phyloP scores from a whole-genome alignment of 2,888 invertebrate species.

The Parnassius smintheus region DNA sequence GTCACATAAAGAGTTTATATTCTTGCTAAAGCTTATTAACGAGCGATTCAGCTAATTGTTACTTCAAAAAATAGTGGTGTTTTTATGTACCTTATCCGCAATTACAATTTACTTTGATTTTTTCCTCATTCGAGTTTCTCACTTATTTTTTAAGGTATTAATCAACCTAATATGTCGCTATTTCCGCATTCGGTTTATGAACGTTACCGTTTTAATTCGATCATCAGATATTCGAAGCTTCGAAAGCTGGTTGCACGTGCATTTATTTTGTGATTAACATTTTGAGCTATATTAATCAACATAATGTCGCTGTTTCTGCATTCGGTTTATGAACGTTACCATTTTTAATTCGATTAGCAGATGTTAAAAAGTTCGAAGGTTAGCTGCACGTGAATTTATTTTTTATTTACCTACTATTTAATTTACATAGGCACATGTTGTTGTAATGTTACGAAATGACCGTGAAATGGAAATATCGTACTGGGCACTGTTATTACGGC shows the following conservation, averaged over 20 bases:
- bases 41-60: neutral
- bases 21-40: neutral
- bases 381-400: slow-evolving; percentile 13
- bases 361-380: neutral
- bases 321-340: too few species aligned
- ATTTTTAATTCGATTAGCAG: too few species aligned
- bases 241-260: neutral
- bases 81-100: too few species aligned
- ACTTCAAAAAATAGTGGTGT: too few species aligned
- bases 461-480: slow-evolving; percentile 71
- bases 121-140: too few species aligned
- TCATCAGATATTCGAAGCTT: neutral
- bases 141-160: too few species aligned
- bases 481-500: slow-evolving; percentile 58
- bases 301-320: too few species aligned
- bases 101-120: too few species aligned
- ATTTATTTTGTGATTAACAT: slow-evolving; percentile 9
- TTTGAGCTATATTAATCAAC: too few species aligned
- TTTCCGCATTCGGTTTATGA: too few species aligned
- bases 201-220: too few species aligned
- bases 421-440: slow-evolving; percentile 50
- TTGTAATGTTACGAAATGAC: slow-evolving; percentile 73
- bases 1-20: neutral
- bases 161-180: too few species aligned
- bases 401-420: slow-evolving; percentile 56